Conservation (phyloP, 2,797 vertebrate genomes). For the Typhlichthys subterraneus region DNA sequence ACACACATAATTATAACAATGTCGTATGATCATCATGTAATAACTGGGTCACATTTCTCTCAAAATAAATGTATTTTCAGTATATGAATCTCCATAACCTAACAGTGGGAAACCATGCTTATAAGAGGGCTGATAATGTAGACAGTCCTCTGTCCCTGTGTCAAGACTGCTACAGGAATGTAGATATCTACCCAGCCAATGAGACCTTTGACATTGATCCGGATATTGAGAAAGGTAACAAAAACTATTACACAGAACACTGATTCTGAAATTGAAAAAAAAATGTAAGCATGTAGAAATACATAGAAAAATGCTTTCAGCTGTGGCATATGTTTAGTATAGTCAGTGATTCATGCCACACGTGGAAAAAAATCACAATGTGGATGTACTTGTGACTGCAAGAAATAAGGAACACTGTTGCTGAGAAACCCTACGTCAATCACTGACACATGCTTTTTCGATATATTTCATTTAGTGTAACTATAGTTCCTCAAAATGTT, state of each 20-base stretch:
- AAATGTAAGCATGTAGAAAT: background rate
- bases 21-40: background rate
- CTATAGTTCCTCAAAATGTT: background rate
- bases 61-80: slow-evolving; percentile 56
- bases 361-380: slow-evolving; percentile 50
- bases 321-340: background rate
- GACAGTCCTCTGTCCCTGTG: slow-evolving; percentile 83
- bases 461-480: background rate
- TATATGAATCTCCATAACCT: slow-evolving; percentile 84
- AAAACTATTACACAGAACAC: background rate
- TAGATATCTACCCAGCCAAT: slow-evolving; percentile 83
- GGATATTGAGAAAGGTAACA: slow-evolving; percentile 83
- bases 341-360: slow-evolving; percentile 44
- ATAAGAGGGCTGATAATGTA: slow-evolving; percentile 72
- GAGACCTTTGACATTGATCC: slow-evolving; percentile 92
- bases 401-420: slow-evolving; percentile 59
- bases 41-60: background rate
- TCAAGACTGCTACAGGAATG: slow-evolving; percentile 86
- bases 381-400: slow-evolving; percentile 31
- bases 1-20: background rate
- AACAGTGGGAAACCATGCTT: slow-evolving; percentile 88
- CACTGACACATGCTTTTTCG: slow-evolving; percentile 5
- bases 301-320: background rate
- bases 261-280: too few species aligned
- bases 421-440: slow-evolving; percentile 3